Conservation (phyloP, 2,888 invertebrate genomes). For the Lycocerus yunnanus region DNA sequence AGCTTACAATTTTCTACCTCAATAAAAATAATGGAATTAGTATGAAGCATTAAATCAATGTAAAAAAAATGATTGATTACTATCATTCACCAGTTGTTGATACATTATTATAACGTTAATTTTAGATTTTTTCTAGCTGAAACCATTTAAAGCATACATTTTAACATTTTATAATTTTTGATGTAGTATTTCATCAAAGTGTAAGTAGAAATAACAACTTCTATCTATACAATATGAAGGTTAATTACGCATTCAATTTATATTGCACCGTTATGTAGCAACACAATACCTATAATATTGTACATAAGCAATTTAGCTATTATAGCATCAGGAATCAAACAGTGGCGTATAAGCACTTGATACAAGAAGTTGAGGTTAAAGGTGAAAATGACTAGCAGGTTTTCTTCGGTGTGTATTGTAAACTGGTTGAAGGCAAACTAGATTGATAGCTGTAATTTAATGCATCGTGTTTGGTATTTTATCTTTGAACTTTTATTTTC, state of each 20-base stretch:
- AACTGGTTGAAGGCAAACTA: slow-evolving; percentile 6
- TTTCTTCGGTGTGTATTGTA: slow-evolving; percentile 17
- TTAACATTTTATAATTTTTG: background rate
- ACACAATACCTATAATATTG: background rate
- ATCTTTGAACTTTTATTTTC: background rate
- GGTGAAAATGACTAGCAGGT: slow-evolving; percentile 31
- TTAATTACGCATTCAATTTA: slow-evolving; percentile 2
- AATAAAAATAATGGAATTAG: background rate
- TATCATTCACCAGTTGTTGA: background rate
- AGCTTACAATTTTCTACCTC: background rate
- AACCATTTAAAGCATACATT: background rate
- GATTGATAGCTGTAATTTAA: slow-evolving; percentile 12
- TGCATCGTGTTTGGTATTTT: background rate
- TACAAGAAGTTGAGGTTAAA: slow-evolving; percentile 23
- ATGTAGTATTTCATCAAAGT: background rate
- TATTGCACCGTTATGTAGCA: background rate
- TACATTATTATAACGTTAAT: background rate
- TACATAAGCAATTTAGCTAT: slow-evolving; percentile 3
- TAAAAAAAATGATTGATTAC: background rate
- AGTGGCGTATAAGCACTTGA: slow-evolving; percentile 19
- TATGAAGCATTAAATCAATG: background rate
- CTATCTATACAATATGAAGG: background rate
- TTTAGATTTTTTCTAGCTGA: background rate
- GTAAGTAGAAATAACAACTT: background rate
- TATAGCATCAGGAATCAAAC: slow-evolving; percentile 15